These are phyloP conservation scores for Malurus splendens DNA, from an alignment of 2,797 vertebrate genomes.

Conservation along the genomic window DNA sequence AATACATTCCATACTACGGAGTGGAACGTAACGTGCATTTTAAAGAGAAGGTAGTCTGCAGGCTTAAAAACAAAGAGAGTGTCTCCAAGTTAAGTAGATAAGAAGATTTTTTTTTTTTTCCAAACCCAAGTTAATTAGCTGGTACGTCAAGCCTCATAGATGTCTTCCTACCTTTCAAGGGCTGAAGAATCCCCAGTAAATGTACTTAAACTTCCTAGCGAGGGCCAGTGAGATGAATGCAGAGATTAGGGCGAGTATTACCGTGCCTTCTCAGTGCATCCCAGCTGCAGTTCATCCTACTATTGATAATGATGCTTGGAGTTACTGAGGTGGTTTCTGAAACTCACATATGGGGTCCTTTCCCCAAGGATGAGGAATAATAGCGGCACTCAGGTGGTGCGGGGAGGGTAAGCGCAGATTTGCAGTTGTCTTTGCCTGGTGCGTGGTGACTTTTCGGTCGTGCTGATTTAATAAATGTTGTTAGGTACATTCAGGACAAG, in stretches of 20 bases:
- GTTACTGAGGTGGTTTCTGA: slow-evolving; percentile 53
- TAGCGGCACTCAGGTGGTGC: slow-evolving; percentile 54
- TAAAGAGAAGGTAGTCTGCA: slow-evolving; percentile 62
- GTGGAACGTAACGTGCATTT: slow-evolving; percentile 46
- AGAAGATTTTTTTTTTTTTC: slow-evolving; percentile 56
- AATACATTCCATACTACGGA: slow-evolving; percentile 27
- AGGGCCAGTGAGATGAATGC: slow-evolving; percentile 57
- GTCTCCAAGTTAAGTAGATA: slow-evolving; percentile 60
- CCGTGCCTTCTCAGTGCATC: slow-evolving; percentile 34
- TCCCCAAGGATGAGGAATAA: slow-evolving; percentile 60
- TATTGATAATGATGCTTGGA: slow-evolving; percentile 68
- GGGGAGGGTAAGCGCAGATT: slow-evolving; percentile 40
- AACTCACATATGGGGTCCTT: slow-evolving; percentile 47
- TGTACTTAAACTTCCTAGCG: slow-evolving; percentile 63
- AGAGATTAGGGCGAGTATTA: slow-evolving; percentile 52
- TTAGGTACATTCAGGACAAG: slow-evolving; percentile 27
- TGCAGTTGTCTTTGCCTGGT: slow-evolving; percentile 27
- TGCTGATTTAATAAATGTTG: background rate
- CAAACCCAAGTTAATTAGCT: slow-evolving; percentile 60
- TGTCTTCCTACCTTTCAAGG: slow-evolving; percentile 53
- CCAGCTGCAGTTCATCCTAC: slow-evolving; percentile 63
- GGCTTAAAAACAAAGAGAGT: slow-evolving; percentile 65
- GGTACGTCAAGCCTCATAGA: slow-evolving; percentile 57
- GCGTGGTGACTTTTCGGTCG: background rate
- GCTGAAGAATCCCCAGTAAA: slow-evolving; percentile 53